A percentile compares a stretch with the other conserved stretches of the same genome.
phyloP scores from a whole-genome alignment of 2,113 vertebrate genomes.

The Nannospalax galili region DNA sequence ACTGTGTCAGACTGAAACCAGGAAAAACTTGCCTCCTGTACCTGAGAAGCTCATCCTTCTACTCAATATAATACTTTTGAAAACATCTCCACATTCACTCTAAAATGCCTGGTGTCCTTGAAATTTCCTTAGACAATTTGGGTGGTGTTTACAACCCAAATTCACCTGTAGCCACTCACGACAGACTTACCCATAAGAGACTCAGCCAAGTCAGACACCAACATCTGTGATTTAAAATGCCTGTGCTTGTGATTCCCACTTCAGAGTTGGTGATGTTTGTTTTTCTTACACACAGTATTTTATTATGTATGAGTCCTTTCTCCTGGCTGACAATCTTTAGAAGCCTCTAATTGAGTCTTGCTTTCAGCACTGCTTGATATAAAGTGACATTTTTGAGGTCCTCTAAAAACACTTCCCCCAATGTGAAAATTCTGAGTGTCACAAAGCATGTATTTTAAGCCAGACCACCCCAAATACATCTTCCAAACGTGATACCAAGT shows the following conservation, averaged over 20 bases:
- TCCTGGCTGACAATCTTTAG: neutral
- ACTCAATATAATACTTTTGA: neutral
- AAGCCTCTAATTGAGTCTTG: neutral
- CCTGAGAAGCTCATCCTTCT: neutral
- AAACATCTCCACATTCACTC: neutral
- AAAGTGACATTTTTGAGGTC: neutral
- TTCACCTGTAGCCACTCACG: neutral
- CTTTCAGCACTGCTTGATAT: neutral
- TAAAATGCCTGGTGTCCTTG: neutral
- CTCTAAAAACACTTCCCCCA: neutral
- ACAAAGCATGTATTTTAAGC: neutral
- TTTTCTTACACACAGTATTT: neutral
- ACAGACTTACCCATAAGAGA: neutral
- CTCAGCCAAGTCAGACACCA: neutral
- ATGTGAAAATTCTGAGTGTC: neutral
- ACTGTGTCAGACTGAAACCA: neutral
- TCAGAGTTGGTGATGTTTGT: neutral
- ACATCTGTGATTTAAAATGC: neutral
- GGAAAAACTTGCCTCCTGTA: neutral
- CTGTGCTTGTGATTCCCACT: neutral
- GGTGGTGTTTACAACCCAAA: slow-evolving; percentile 6
- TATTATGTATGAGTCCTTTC: neutral
- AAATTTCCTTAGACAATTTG: neutral
- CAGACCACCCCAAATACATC: neutral
- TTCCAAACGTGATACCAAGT: neutral